Evolutionary conservation across 2,113 vertebrate genomes (phyloP).

Genomic region (Poicephalus meyeri): DNA sequence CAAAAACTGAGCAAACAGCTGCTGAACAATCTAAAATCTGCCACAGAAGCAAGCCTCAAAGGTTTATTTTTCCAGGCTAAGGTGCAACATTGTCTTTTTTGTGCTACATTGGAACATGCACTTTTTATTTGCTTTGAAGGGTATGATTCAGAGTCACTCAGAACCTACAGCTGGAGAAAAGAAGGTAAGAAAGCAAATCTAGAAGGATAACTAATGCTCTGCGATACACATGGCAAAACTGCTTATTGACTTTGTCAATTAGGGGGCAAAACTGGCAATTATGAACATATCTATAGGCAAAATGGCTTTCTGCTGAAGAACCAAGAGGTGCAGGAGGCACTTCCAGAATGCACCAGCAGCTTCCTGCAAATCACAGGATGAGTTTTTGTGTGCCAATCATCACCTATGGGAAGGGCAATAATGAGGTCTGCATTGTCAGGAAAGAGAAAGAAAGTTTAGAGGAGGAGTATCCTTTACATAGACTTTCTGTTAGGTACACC

Average conservation of each 20-base stretch:
- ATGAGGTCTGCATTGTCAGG: background rate
- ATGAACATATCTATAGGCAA: background rate
- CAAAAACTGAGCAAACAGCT: background rate
- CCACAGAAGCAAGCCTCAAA: background rate
- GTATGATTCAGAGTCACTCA: background rate
- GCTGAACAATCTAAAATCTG: background rate
- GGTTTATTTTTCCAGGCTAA: background rate
- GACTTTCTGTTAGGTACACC: background rate
- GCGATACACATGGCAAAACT: background rate
- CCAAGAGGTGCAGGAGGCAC: background rate
- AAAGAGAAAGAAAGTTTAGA: background rate
- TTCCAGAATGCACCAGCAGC: background rate
- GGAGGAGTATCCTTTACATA: background rate
- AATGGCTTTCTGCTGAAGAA: background rate
- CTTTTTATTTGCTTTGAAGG: background rate
- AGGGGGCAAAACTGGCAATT: background rate
- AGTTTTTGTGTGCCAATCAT: background rate
- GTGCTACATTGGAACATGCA: background rate
- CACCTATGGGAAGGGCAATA: background rate
- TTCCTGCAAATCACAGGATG: background rate
- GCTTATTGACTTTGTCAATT: background rate
- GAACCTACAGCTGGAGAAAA: background rate
- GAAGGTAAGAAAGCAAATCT: background rate
- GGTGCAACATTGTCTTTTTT: background rate
- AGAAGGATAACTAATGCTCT: background rate